phyloP scores from a whole-genome alignment of 1,140 invertebrate genomes.

The Oreohelix idahoensis region DNA sequence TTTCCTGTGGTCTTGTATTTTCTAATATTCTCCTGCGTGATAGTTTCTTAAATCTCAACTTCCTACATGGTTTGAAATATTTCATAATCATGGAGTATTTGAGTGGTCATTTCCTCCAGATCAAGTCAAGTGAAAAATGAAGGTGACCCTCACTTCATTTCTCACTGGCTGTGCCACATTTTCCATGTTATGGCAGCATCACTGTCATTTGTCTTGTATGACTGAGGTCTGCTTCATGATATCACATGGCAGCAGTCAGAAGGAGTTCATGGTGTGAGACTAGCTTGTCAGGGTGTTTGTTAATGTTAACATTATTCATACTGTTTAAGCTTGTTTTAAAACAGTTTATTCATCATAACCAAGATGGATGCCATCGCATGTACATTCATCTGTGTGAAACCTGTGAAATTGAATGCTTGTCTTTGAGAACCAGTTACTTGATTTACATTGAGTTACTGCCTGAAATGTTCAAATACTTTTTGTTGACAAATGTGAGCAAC shows the following conservation, averaged over 20 bases:
- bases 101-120: neutral
- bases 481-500: conserved; percentile 28
- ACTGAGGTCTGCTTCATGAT: neutral
- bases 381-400: neutral
- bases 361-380: neutral
- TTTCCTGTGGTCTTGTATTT: no score
- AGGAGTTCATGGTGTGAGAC: neutral
- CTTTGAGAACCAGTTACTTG: neutral
- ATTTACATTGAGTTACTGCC: conserved; percentile 1
- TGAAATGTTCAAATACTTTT: conserved; percentile 7
- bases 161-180: neutral
- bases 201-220: neutral
- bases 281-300: neutral
- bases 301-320: neutral
- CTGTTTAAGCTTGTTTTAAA: neutral
- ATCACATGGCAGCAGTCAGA: neutral
- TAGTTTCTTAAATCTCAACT: no score
- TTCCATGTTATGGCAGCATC: neutral
- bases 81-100: neutral
- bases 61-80: no score
- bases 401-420: neutral
- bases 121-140: neutral
- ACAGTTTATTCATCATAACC: neutral
- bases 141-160: conserved; percentile 4
- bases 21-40: no score